Evolutionary conservation across 2,113 vertebrate genomes (phyloP).

Genomic region (Gambusia affinis): DNA sequence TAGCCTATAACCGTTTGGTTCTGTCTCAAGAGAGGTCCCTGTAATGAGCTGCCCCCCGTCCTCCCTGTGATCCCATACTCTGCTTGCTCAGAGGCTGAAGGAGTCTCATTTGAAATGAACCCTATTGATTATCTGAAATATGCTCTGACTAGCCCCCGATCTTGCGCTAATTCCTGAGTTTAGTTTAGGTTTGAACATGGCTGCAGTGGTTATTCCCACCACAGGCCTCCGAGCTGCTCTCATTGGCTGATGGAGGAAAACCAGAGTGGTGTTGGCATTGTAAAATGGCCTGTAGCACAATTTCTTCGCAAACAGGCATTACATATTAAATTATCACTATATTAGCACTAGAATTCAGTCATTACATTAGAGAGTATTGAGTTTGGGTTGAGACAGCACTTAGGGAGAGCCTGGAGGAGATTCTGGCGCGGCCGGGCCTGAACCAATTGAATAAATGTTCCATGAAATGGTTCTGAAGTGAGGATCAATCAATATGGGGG

Average conservation of each 20-base stretch:
- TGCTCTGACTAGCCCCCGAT: constrained; percentile 44
- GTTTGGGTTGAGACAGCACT: constrained; percentile 77
- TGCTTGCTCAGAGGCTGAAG: constrained; percentile 22
- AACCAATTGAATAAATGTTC: constrained; percentile 85
- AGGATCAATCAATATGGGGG: constrained; percentile 79
- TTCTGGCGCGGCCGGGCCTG: constrained; percentile 75
- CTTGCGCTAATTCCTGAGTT: constrained; percentile 36
- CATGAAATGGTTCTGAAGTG: constrained; percentile 83
- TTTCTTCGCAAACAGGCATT: constrained; percentile 80
- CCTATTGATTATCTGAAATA: constrained; percentile 76
- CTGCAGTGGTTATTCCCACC: constrained; percentile 5
- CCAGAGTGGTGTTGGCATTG: constrained; percentile 73
- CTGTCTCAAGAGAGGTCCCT: constrained; percentile 57
- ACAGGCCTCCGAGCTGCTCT: constrained; percentile 10
- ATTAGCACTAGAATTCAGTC: constrained; percentile 85
- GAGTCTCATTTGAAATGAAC: constrained; percentile 63
- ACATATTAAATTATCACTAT: constrained; percentile 86
- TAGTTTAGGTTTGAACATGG: constrained; percentile 19
- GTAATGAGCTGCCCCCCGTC: constrained; percentile 65
- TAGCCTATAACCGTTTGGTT: constrained; percentile 44
- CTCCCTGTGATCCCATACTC: constrained; percentile 61
- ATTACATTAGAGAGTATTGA: constrained; percentile 85
- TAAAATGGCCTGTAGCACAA: constrained; percentile 74
- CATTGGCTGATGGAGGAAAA: constrained; percentile 54
- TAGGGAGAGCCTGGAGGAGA: constrained; percentile 76